Conservation (phyloP, 2,888 invertebrate genomes). For the Drosophila gaucha region DNA sequence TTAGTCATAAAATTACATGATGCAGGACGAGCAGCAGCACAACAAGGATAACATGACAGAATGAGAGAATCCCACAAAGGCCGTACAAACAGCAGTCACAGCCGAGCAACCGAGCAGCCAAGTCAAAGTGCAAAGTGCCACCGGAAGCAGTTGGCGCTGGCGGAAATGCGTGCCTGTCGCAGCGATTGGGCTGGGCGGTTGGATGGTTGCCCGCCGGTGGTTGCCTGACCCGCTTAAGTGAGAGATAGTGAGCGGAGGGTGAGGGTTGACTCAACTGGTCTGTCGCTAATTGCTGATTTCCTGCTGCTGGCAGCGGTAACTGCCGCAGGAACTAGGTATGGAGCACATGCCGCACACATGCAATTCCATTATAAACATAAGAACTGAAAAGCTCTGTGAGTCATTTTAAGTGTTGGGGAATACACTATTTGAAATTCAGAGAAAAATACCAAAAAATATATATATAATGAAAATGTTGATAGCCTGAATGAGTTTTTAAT, state of each 20-base stretch:
- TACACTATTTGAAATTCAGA: not conserved
- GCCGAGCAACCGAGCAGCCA: slow-evolving; percentile 33
- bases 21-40: slow-evolving; percentile 35
- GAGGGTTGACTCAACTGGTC: slow-evolving; percentile 34
- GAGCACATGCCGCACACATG: slow-evolving; percentile 24
- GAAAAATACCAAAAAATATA: not conserved
- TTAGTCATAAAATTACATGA: slow-evolving; percentile 80
- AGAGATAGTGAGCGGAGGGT: not conserved
- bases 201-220: slow-evolving; percentile 14
- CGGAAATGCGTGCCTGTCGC: slow-evolving; percentile 71
- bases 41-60: slow-evolving; percentile 12
- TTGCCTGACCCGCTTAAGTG: slow-evolving; percentile 21
- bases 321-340: slow-evolving; percentile 30
- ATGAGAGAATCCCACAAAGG: slow-evolving; percentile 44
- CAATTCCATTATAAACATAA: not conserved
- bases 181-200: slow-evolving; percentile 29
- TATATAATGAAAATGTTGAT: not conserved
- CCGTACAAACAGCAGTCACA: slow-evolving; percentile 48
- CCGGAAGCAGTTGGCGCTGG: slow-evolving; percentile 74
- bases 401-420: not conserved
- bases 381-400: not conserved
- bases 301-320: slow-evolving; percentile 37
- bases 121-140: slow-evolving; percentile 75
- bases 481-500: not conserved
- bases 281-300: slow-evolving; percentile 79